Evolutionary conservation across 2,797 vertebrate species (phyloP), one percentile per base, ranked within the genome.

Genomic region (Danionella dracula): DNA sequence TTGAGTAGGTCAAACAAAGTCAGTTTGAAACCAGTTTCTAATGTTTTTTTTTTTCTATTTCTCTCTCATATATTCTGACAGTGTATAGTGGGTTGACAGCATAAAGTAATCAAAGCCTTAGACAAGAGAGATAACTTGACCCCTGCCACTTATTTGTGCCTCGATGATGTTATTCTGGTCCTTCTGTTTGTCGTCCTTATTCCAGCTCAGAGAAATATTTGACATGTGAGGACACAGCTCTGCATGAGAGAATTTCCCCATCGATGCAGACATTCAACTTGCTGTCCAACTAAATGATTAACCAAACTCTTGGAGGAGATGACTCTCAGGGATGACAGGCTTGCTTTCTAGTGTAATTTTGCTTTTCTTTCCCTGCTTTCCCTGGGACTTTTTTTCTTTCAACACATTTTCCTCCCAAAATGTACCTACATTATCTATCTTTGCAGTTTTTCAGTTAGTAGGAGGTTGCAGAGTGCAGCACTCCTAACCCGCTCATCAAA

Each of bases 221-320:
- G 23, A 41, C 23, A 61, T 31, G 17, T 59, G 53, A 64, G 44
- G 23, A 56, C 44, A 53, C 2, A 45, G 60, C 64, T 50, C 59
- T 60, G 49, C 73, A 64, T 31, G 27, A 69, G 32, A 70, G 56
- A 61, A 56, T 66, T 70, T 60, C 8, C 32, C 66, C 72, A 77
- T 67, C 75, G 74, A 68, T 49, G 16, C 27, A 57, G 40, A 32
- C 68, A 62, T 53, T 51, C 66, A 66, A 63, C 71, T 60, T 58
- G 37, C 42, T 61, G 42, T 46, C 66, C 48, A 34, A 27, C 16
- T 37, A 40, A 15, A 42, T 38, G 32, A 44, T 38, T 71, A 45
- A 61, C 59, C 8, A 40, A 56, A 53, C 57, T 31, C 38, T 51
- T 37, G 32, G 20, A 45, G 55, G 49, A 10, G 15, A 20, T 44